phyloP scores from a whole-genome alignment of 2,113 vertebrate genomes.

The Psettodes erumei region DNA sequence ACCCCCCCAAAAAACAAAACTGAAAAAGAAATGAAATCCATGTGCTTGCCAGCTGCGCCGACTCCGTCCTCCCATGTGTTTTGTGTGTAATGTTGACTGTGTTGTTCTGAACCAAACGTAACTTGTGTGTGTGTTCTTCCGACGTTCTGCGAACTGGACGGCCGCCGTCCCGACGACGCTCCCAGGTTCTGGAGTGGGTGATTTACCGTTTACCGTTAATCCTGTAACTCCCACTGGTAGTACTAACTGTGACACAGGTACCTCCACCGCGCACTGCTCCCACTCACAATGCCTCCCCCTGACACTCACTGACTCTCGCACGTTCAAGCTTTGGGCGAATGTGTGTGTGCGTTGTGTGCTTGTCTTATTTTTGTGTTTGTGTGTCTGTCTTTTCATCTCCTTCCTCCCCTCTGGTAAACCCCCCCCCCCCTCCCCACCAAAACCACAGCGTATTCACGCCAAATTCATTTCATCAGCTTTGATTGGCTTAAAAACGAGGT shows the following conservation, averaged over 20 bases:
- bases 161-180: conserved; percentile 85
- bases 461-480: conserved; percentile 29
- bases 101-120: conserved; percentile 71
- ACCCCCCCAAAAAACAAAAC: neutral
- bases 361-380: conserved; percentile 34
- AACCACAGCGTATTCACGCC: too few species aligned
- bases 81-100: conserved; percentile 57
- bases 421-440: too few species aligned
- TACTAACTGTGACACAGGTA: conserved; percentile 99
- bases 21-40: conserved; percentile 49
- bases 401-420: conserved; percentile 4
- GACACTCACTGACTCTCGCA: conserved; percentile 34
- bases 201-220: conserved; percentile 95
- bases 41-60: conserved; percentile 69
- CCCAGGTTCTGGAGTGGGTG: conserved; percentile 95
- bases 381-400: conserved; percentile 4
- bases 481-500: conserved; percentile 47
- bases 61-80: conserved; percentile 49
- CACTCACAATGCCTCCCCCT: conserved; percentile 36
- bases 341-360: conserved; percentile 16
- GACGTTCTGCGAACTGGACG: conserved; percentile 81
- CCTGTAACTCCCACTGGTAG: conserved; percentile 94
- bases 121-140: conserved; percentile 79
- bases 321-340: conserved; percentile 39
- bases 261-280: conserved; percentile 77